Evolutionary conservation across 2,797 vertebrate genomes (phyloP), one percentile per base, ranked within the genome.

Genomic region (Paguma larvata): DNA sequence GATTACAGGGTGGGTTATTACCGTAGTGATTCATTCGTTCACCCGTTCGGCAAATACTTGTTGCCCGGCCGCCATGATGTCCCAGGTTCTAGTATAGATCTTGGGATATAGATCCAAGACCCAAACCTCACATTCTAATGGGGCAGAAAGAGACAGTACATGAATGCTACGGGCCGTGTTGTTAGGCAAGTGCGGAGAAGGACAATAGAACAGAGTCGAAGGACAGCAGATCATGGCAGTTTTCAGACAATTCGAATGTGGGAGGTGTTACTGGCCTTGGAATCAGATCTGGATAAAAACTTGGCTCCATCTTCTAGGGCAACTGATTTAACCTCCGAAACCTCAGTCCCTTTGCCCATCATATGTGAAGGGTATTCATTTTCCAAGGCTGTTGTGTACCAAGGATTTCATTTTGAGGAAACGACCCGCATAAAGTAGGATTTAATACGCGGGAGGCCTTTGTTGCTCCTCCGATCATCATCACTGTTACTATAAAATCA

Each of bases 141-240:
- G 48, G 72, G n/a, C 48, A 72, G 68, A 83, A 25, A 38, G 79
- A 53, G 70, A 53, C 13, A 11, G 7, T 11, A 5, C 25, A 19
- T 0, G 9, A n/a, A 38, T 21, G 41, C 51, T 1, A 0, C 6
- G 70, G 4, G 48, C n/a, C 34, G 2, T 18, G 13, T 12, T 38
- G 38, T 46, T 19, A 62, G 70, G n/a, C 63, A 19, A 25, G 34
- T 44, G 56, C 19, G 9, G 3, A 27, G 67, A 63, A 83, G 85
- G 85, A 79, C 67, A 34, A n/a, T 1, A 3, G 2, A 19, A 14
- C 51, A 15, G 63, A 41, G 53, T 4, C 10, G 30, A 30, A 32
- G 19, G 70, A 32, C 0, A 38, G 91, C 77, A 21, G 34, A 25
- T 21, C 27, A 10, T 0, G 25, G 77, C 21, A 0, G 1, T 27